Evolutionary conservation across 2,113 vertebrate species (phyloP), one percentile per base, ranked within the genome.

Genomic region (Pomatostomus ruficeps): DNA sequence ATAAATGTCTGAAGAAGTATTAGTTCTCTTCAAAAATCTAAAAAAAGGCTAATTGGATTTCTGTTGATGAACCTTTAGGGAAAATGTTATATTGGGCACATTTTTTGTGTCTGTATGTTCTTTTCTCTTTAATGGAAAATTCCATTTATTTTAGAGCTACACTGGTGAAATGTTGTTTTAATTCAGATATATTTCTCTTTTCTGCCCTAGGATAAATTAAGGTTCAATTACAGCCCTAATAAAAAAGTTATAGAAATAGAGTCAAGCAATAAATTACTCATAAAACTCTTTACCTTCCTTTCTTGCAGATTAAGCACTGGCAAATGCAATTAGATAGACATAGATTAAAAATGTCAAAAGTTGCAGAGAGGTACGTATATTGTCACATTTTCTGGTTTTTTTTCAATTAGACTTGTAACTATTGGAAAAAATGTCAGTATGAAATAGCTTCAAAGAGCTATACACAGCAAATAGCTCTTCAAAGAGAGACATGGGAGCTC

Each of bases 321-420:
- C 99, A 99, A 98, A 98, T 99, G 97, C 99, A 99, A 97, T 98
- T 99, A 98, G 99, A 99, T 89, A 98, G 99, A 87, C 99, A 99
- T 98, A 98, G 99, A 97, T 99, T 99, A 98, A 99, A 99, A 99
- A 99, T 99, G 99, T 99, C 99, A 96, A 99, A 99, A 98, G 99
- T 99, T 97, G 99, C 99, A 91, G 99, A 99, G 96, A 99, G 99
- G 99, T 99, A 98, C 91, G 98, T 96, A 87, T 94, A 61, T 96
- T 38, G 79, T 89, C 71, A 87, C 71, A 33, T 62, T 49, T 76
- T 76, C 71, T 46, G 20, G n/a, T n/a, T 73, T 71, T 85, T 92
- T 93, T 94, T 89, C 51, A 82, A 21, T 81, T 93, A 81, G 11
- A 54, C 45, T 68, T 26, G 20, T 63, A 91, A 67, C 33, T 90